Evolutionary conservation across 2,888 invertebrate genomes (phyloP).

Genomic region (Rhimphoctona megacephalus): DNA sequence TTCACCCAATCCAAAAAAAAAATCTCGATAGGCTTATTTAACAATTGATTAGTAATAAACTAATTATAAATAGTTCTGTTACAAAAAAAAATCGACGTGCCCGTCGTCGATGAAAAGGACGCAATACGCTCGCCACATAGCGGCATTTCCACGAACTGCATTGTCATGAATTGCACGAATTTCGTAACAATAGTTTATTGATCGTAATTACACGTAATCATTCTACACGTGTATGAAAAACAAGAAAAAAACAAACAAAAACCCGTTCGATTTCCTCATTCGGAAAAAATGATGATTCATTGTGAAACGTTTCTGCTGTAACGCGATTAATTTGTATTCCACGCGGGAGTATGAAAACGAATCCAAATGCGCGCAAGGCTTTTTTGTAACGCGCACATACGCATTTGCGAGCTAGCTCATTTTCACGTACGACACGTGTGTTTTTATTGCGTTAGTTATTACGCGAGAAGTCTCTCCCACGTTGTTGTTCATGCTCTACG

Average conservation of each 20-base stretch:
- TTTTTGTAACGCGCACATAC: slow-evolving; percentile 32
- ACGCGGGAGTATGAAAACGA: slow-evolving; percentile 25
- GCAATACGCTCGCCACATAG: too few relatives aligned
- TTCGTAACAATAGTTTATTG: not conserved
- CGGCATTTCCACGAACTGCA: not conserved
- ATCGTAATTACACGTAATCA: not conserved
- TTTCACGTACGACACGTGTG: slow-evolving; percentile 53
- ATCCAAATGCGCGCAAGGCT: slow-evolving; percentile 37
- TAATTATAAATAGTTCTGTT: not conserved
- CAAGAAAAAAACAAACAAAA: not conserved
- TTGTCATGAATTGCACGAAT: not conserved
- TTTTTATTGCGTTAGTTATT: slow-evolving; percentile 57
- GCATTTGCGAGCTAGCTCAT: slow-evolving; percentile 41
- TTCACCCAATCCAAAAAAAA: not conserved
- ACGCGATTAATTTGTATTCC: slow-evolving; percentile 43
- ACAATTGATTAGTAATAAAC: not conserved
- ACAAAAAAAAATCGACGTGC: not conserved
- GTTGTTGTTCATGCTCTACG: slow-evolving; percentile 16
- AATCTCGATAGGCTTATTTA: not conserved
- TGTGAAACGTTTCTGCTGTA: slow-evolving; percentile 32
- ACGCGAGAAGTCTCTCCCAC: slow-evolving; percentile 35
- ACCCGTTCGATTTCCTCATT: slow-evolving; percentile 8
- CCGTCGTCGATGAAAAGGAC: not conserved
- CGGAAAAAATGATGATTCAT: slow-evolving; percentile 25
- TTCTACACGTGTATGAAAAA: not conserved